These are phyloP conservation scores for Lipotes vexillifer DNA, from an alignment of 2,113 vertebrate species.

Conservation along the genomic window DNA sequence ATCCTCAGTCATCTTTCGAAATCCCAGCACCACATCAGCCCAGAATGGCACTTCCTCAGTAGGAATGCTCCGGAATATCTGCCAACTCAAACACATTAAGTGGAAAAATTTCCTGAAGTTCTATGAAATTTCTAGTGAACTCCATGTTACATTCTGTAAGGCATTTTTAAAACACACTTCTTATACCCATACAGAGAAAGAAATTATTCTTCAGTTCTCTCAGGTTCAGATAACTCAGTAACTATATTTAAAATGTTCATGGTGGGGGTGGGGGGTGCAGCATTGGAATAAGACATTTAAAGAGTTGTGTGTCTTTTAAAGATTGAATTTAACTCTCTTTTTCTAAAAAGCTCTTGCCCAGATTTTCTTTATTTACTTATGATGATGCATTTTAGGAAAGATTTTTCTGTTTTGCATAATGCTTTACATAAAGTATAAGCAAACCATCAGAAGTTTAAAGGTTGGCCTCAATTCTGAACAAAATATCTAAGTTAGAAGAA, in stretches of 20 bases:
- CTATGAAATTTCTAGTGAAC: not conserved
- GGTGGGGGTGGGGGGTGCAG: too few species aligned
- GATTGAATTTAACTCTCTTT: not conserved
- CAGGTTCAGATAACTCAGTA: not conserved
- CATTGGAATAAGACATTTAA: not conserved
- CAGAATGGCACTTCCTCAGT: conserved; percentile 85
- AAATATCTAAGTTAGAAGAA: not conserved
- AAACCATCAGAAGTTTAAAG: not conserved
- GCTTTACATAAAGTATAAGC: not conserved
- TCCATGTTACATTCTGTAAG: not conserved
- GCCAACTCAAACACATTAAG: conserved; percentile 81
- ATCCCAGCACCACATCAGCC: conserved; percentile 89
- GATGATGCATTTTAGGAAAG: not conserved
- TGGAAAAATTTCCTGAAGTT: not conserved
- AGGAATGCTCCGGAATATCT: conserved; percentile 87
- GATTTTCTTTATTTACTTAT: not conserved
- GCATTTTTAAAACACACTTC: not conserved
- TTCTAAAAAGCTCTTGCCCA: not conserved
- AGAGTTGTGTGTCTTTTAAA: not conserved
- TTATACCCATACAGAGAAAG: not conserved
- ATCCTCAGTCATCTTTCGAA: conserved; percentile 84
- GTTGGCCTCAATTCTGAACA: not conserved
- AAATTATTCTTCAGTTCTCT: not conserved
- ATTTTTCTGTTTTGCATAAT: not conserved
- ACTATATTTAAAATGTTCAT: not conserved